A percentile compares a stretch with the other conserved stretches of the same genome.
phyloP scores from a whole-genome alignment of 2,113 vertebrate species.

The Larimichthys polyactis region DNA sequence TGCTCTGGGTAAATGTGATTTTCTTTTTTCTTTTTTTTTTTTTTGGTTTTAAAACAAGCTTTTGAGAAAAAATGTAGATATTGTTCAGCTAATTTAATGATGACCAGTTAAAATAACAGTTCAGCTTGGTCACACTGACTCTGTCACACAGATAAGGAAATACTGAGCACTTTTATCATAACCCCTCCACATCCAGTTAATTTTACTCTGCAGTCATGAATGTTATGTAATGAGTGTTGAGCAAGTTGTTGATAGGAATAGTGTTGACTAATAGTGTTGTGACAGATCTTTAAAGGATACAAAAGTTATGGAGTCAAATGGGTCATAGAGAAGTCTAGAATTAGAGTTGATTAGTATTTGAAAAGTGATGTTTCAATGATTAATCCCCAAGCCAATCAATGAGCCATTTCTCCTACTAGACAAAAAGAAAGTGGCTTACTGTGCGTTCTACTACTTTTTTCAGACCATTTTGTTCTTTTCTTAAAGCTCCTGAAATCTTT shows the following conservation, averaged over 20 bases:
- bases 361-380: neutral
- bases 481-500: neutral
- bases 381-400: conserved; percentile 4
- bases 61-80: conserved; percentile 7
- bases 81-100: neutral
- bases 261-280: neutral
- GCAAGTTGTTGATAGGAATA: neutral
- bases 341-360: conserved; percentile 21
- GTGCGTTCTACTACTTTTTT: neutral
- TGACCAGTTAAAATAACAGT: neutral
- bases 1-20: conserved; percentile 3
- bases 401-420: neutral
- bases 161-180: neutral
- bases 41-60: neutral
- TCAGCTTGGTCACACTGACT: neutral
- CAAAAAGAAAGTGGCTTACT: neutral
- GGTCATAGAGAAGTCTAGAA: conserved; percentile 27
- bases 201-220: conserved; percentile 21
- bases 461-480: neutral
- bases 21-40: too few relatives aligned
- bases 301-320: neutral
- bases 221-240: neutral
- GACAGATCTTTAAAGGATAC: conserved; percentile 20
- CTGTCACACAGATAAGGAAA: neutral
- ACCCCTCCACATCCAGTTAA: neutral